Evolutionary conservation across 2,888 invertebrate species (phyloP).

Genomic region (Gastrophysa polygoni): DNA sequence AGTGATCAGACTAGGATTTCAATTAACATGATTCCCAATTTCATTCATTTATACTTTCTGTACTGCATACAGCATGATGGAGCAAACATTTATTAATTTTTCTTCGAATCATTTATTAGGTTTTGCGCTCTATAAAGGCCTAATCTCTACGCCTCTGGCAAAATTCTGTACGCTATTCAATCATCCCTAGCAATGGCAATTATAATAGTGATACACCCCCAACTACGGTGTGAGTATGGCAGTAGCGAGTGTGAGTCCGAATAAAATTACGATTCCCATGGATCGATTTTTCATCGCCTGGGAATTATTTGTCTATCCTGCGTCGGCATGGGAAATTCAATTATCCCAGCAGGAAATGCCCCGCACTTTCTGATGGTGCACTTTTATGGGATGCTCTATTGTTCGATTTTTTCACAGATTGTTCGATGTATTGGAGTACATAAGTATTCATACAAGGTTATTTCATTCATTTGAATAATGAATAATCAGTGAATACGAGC

Average conservation of each 20-base stretch:
- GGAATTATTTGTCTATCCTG: constrained; percentile 37
- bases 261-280: constrained; percentile 37
- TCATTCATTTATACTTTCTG: no score
- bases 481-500: no score
- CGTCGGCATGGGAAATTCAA: constrained; percentile 35
- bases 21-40: no score
- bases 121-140: no score
- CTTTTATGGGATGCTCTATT: constrained; percentile 24
- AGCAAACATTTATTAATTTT: no score
- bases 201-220: constrained; percentile 47
- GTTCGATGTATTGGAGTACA: constrained; percentile 5
- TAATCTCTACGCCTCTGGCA: constrained; percentile 22
- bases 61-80: no score
- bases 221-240: no score
- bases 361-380: constrained; percentile 12
- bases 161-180: constrained; percentile 38
- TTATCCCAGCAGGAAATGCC: constrained; percentile 35
- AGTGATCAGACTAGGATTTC: no score
- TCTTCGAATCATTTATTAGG: no score
- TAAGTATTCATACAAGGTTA: no score
- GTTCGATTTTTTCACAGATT: constrained; percentile 20
- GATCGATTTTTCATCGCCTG: constrained; percentile 35
- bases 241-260: constrained; percentile 25
- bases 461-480: no score
- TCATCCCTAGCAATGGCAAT: constrained; percentile 40